Base-by-base conservation (phyloP, 2,888 invertebrate genomes). In the Blastobasis lacticolella region DNA sequence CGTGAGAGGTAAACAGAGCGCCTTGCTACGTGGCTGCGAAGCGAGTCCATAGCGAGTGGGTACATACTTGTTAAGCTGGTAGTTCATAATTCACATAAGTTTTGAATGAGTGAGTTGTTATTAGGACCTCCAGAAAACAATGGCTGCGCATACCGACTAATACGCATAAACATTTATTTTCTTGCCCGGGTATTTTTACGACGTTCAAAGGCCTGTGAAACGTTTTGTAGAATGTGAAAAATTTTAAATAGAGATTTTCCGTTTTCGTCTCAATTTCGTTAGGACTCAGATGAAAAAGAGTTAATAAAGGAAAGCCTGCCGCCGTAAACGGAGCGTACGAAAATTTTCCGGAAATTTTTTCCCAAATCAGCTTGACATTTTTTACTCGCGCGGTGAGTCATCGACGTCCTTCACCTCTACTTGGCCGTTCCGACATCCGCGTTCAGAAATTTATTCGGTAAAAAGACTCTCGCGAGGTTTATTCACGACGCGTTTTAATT, bases 361-460 rank as follows among this genome's bases (percentile, higher is more conserved):
- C 23, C 23, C 23, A 23, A 23, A 23, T 23, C 23, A 23, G 67
- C 68, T 75, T 62, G 59, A 61, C 61, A 73, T 75, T 71, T 73
- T 74, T 67, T 67, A 62, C 66, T 66, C 63, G 62, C 63, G 62
- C 66, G 67, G 67, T 85, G 84, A 85, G 68, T 85, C 85, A 86
- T 68, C 60, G 60, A 60, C 76, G 85, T 75, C 85, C 85, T 86
- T 85, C 82, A 84, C 80, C 82, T 78, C 75, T 58, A 60, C 64
- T 57, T 57, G 69, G 59, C 63, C 70, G 65, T 64, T 67, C 69
- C 69, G 63, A 77, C 75, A 82, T 83, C 80, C 81, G 83, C 78
- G 71, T 81, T 77, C 71, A 70, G 63, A 73, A 69, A 73, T 71
- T 73, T 69, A 59, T 67, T 66, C 60, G 66, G 65, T 68, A 57